These are phyloP conservation scores for Lordiphosa stackelbergi DNA, from an alignment of 1,140 invertebrate species.

Conservation along the genomic window DNA sequence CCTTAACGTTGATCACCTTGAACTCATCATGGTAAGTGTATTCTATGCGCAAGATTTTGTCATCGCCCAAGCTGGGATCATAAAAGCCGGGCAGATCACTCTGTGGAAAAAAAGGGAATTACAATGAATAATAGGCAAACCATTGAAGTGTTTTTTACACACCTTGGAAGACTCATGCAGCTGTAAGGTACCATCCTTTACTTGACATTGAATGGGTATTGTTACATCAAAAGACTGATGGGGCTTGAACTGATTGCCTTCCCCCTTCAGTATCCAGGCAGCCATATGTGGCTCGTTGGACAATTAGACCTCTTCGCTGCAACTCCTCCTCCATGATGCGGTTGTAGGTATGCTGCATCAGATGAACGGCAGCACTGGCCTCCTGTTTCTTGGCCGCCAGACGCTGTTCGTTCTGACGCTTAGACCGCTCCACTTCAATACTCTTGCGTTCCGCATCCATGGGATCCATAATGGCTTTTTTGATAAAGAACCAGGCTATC, in stretches of 20 bases:
- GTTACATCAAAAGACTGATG: conserved; percentile 90
- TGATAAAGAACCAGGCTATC: conserved; percentile 87
- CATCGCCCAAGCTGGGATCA: conserved; percentile 95
- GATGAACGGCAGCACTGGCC: conserved; percentile 88
- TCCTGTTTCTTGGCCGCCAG: conserved; percentile 88
- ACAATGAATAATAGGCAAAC: not conserved
- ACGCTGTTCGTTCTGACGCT: conserved; percentile 84
- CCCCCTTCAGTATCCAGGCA: conserved; percentile 78
- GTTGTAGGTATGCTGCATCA: conserved; percentile 91
- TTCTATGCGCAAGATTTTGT: conserved; percentile 91
- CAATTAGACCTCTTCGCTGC: conserved; percentile 88
- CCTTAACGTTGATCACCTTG: conserved; percentile 88
- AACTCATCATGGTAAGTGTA: conserved; percentile 90
- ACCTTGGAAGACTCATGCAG: conserved; percentile 93
- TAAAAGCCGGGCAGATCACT: conserved; percentile 97
- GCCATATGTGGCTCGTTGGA: conserved; percentile 91
- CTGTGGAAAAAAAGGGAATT: conserved; percentile 78
- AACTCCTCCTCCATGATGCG: conserved; percentile 88
- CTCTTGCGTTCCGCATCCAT: conserved; percentile 87
- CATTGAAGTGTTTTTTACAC: conserved; percentile 13
- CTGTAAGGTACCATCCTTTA: conserved; percentile 92
- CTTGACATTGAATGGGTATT: conserved; percentile 94
- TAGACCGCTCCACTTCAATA: conserved; percentile 85
- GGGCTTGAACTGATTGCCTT: conserved; percentile 57
- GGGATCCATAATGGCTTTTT: conserved; percentile 92